Evolutionary conservation across 2,888 invertebrate genomes (phyloP).

Genomic region (Cataglyphis albicans): DNA sequence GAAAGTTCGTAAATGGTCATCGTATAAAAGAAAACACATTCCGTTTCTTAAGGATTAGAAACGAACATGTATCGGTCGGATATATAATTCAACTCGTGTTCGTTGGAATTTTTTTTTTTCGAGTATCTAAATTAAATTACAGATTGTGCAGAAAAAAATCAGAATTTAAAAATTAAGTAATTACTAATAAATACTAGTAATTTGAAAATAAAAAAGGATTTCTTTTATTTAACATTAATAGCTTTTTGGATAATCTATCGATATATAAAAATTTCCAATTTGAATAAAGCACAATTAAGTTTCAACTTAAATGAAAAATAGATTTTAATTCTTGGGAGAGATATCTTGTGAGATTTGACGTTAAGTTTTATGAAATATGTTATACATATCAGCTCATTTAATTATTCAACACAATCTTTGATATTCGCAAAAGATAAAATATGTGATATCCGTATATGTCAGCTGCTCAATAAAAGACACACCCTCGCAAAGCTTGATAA

Average conservation of each 20-base stretch:
- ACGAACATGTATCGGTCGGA: constrained; percentile 3
- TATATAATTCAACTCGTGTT: not conserved
- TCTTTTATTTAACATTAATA: not conserved
- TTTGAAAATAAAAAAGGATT: not conserved
- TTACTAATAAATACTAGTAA: not conserved
- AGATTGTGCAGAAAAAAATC: not conserved
- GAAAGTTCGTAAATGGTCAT: not conserved
- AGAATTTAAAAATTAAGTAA: too few relatives aligned
- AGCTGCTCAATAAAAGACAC: not conserved
- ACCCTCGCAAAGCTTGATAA: not conserved
- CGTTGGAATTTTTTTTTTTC: not conserved
- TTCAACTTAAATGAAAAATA: not conserved
- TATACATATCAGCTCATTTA: not conserved
- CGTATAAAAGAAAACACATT: not conserved
- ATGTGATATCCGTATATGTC: constrained; percentile 6
- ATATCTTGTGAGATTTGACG: not conserved
- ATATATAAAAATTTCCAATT: not conserved
- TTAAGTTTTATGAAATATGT: not conserved
- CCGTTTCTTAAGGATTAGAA: not conserved
- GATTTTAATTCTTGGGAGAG: not conserved
- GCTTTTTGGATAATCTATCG: not conserved
- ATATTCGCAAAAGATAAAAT: constrained; percentile 27
- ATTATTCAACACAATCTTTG: constrained; percentile 24
- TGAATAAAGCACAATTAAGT: not conserved
- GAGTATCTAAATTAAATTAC: constrained; percentile 8